A percentile compares a stretch with the other conserved stretches of the same genome.
phyloP scores from a whole-genome alignment of 2,797 vertebrate species.

The Thripadectes ignobilis region DNA sequence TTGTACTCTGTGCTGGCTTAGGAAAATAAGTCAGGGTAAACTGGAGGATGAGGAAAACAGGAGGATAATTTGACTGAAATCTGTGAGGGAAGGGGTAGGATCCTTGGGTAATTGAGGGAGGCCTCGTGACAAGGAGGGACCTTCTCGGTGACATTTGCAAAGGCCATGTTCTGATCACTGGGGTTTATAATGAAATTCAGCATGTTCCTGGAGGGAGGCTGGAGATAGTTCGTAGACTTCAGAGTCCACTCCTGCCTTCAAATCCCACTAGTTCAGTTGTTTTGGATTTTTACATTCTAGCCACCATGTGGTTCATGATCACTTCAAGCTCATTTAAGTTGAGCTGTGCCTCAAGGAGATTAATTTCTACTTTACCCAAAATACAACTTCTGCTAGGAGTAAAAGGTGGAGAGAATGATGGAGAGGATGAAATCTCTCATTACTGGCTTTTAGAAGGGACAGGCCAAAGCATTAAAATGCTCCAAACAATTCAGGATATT shows the following conservation, averaged over 20 bases:
- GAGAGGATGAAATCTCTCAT: neutral
- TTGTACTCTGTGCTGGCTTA: neutral
- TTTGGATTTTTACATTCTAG: neutral
- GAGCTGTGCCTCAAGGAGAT: neutral
- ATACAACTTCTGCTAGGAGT: neutral
- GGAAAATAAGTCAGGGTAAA: neutral
- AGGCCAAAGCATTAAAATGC: slow-evolving; percentile 11
- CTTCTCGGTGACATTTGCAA: neutral
- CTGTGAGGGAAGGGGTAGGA: neutral
- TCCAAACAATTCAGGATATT: neutral
- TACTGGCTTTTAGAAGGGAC: neutral
- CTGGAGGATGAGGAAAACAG: neutral
- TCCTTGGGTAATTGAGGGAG: neutral
- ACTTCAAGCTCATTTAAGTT: neutral
- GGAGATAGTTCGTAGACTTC: neutral
- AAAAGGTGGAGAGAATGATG: neutral
- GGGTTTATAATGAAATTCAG: neutral
- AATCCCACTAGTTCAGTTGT: neutral
- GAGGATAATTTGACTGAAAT: neutral
- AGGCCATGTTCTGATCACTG: neutral
- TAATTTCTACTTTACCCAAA: neutral
- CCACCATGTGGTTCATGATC: neutral
- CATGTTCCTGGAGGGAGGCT: neutral
- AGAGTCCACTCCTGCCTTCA: neutral
- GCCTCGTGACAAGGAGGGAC: neutral